A percentile compares a stretch with the other conserved stretches of the same genome.
phyloP scores from a whole-genome alignment of 2,113 vertebrate genomes.

The Phrynosoma platyrhinos region DNA sequence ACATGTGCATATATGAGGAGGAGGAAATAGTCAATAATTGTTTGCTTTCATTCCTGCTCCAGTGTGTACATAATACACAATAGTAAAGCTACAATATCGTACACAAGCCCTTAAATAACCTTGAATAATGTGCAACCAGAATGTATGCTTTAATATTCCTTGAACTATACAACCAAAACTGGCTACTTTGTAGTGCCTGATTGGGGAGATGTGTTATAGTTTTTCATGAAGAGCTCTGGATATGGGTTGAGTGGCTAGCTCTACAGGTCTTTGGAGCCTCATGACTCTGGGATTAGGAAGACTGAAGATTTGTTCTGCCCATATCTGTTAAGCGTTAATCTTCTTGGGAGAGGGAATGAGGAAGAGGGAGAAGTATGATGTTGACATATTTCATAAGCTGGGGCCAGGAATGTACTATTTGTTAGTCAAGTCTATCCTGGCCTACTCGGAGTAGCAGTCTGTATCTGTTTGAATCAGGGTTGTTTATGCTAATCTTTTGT shows the following conservation, averaged over 20 bases:
- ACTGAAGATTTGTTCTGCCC: background rate
- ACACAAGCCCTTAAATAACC: too few relatives aligned
- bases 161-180: background rate
- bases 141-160: background rate
- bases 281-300: background rate
- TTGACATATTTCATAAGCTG: constrained; percentile 25
- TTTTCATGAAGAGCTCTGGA: background rate
- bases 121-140: background rate
- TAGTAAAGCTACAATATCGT: background rate
- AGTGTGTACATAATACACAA: background rate
- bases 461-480: constrained; percentile 19
- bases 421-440: constrained; percentile 30
- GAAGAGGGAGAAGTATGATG: background rate
- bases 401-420: constrained; percentile 31
- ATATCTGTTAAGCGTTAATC: background rate
- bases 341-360: background rate
- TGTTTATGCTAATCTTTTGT: background rate
- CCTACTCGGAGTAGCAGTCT: background rate
- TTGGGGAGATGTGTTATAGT: too few relatives aligned
- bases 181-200: background rate
- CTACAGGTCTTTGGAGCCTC: background rate
- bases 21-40: background rate
- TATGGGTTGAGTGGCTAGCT: background rate
- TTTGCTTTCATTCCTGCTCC: background rate
- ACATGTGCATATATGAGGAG: too few relatives aligned